Base-by-base conservation (phyloP, 2,888 invertebrate species). In the Phengaris arion region DNA sequence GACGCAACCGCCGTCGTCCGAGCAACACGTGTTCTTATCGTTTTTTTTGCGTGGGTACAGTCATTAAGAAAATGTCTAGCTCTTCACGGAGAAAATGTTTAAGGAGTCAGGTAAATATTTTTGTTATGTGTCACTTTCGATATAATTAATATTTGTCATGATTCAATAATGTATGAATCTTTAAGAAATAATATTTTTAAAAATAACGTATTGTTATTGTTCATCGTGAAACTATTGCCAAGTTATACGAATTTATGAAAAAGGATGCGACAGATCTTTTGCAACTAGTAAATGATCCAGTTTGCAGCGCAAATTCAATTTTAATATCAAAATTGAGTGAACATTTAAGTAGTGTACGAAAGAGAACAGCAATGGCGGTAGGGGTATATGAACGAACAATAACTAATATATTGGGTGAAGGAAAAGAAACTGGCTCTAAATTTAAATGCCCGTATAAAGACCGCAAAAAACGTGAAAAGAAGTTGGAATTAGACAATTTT, bases 221-320 rank as follows among this genome's bases (percentile, higher is more conserved):
- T n/a, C n/a, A n/a, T n/a, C n/a, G n/a, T n/a, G n/a, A n/a, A n/a
- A n/a, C n/a, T n/a, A n/a, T n/a, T n/a, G n/a, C 76, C 5, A 78
- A 78, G 75, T 75, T 76, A 54, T 78, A 76, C 75, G 72, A 78
- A 69, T 78, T 76, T 76, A 64, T 78, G 68, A 75, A 78, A 76
- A 77, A 74, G 54, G 77, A 78, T 74, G 77, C 77, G 57, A 75
- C 5, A 77, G 74, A 69, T 69, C 73, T 78, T 75, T 74, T 78
- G 75, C 12, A 76, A 76, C 72, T 76, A 68, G 78, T 74, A 57
- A 77, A 68, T 74, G 78, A 76, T 70, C 75, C 76, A 74, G 64
- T 69, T 69, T 77, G 74, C 74, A 69, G 74, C 59, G 54, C 76
- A 48, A 46, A 68, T 45, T 68, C 74, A 74, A 22, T 68, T 76